These are phyloP conservation scores for Palaemon carinicauda DNA, from an alignment of 1,140 invertebrate genomes.

Conservation along the genomic window DNA sequence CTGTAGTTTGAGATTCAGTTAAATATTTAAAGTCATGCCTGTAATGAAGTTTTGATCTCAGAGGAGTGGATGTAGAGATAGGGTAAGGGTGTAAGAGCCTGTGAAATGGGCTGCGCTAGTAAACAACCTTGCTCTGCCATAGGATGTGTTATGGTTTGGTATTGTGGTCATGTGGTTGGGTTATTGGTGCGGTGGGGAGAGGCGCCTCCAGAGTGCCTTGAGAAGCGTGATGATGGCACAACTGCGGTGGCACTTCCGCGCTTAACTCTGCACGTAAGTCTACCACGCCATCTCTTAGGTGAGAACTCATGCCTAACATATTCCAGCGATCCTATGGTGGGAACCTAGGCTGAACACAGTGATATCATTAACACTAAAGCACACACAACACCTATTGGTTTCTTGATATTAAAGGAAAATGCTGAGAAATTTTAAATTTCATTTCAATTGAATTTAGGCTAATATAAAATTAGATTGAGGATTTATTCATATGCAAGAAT, in stretches of 20 bases:
- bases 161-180: conserved; percentile 57
- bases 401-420: too few species aligned
- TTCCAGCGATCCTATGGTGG: too few species aligned
- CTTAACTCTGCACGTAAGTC: too few species aligned
- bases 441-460: too few species aligned
- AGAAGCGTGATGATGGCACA: conserved; percentile 43
- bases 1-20: background rate
- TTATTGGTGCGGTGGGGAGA: conserved; percentile 48
- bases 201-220: conserved; percentile 49
- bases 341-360: too few species aligned
- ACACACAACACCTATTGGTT: too few species aligned
- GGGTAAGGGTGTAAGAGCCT: conserved; percentile 31
- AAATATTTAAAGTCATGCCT: background rate
- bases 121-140: conserved; percentile 56
- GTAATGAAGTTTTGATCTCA: background rate
- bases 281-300: too few species aligned
- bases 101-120: conserved; percentile 43
- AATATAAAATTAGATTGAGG: too few species aligned
- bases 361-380: too few species aligned
- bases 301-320: too few species aligned
- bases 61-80: conserved; percentile 16
- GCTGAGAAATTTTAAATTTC: too few species aligned
- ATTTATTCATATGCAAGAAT: too few species aligned
- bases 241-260: background rate
- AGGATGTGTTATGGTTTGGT: conserved; percentile 58